Percentiles rank a stretch among this genome's conserved stretches.
These are phyloP conservation scores for Drosophila barbarae DNA, from an alignment of 2,888 invertebrate genomes.

Conservation along the genomic window DNA sequence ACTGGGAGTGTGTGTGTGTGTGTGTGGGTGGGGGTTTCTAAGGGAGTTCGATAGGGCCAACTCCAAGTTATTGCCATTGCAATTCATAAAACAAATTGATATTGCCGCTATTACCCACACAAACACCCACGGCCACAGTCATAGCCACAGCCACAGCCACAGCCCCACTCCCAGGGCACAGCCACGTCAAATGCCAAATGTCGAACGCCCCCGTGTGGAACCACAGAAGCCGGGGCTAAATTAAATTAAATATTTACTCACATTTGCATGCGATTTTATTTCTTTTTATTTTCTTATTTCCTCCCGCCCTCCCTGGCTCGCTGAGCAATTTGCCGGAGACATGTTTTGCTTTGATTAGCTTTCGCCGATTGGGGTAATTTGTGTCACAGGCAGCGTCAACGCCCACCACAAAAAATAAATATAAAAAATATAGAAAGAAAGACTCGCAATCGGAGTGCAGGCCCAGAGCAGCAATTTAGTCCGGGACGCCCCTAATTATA, in stretches of 20 bases:
- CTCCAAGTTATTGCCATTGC: constrained; percentile 70
- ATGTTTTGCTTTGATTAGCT: constrained; percentile 73
- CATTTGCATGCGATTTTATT: constrained; percentile 69
- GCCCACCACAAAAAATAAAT: constrained; percentile 23
- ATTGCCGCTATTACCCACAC: constrained; percentile 67
- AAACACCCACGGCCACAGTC: constrained; percentile 11
- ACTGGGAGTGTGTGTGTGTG: constrained; percentile 4
- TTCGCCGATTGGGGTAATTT: constrained; percentile 49
- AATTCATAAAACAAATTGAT: constrained; percentile 76
- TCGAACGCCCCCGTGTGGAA: constrained; percentile 40
- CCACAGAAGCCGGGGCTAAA: constrained; percentile 54
- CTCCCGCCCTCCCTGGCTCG: constrained; percentile 15
- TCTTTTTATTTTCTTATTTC: constrained; percentile 28
- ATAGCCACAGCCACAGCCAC: constrained; percentile 15
- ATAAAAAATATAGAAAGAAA: background rate
- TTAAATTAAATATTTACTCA: constrained; percentile 74
- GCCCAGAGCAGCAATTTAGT: constrained; percentile 46
- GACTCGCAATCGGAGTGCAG: constrained; percentile 25
- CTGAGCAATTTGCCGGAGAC: constrained; percentile 61
- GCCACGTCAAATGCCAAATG: constrained; percentile 68
- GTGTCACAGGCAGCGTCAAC: constrained; percentile 47
- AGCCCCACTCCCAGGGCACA: constrained; percentile 11
- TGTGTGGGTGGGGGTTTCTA: background rate
- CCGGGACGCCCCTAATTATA: constrained; percentile 57
- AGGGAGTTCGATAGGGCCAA: constrained; percentile 28